Evolutionary conservation across 2,113 vertebrate genomes (phyloP), one percentile per base, ranked within the genome.

Genomic region (Pristiophorus japonicus): DNA sequence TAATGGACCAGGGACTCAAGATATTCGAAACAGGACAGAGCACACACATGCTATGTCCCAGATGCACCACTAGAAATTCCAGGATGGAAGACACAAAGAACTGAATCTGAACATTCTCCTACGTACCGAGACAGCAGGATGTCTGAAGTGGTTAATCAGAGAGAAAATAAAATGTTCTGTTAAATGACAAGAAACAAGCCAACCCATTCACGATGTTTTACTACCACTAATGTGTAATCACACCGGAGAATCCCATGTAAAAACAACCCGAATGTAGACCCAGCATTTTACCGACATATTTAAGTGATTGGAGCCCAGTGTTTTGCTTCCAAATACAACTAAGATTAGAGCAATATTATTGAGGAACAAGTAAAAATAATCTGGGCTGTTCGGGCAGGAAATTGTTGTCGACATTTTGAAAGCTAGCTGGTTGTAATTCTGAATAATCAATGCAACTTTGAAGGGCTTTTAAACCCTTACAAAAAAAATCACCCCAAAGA

Each of bases 361-460:
- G 27, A 27, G 38, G 45, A 94, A 27, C 38, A 45, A 67, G 93
- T 67, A 51, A 94, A 94, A 34, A 70, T 65, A 63, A 92, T 47
- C 66, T 70, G 93, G 88, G 92, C 92, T 42, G 14, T 47, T 24
- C 11, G 27, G 92, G 65, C 22, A 73, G 93, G 93, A 94, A 73
- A 94, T 73, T 30, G 30, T 51, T 51, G 38, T 7, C 27, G 27
- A 94, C 66, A 70, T 70, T 94, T 45, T 94, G 93, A 47, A 94
- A 67, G 22, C 65, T 94, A 51, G 27, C 93, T 94, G 93, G 93
- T 70, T 51, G 42, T 34, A 94, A 70, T 94, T 47, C 66, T 45
- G 66, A 94, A 94, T 67, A 94, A 34, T 51, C 42, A 51, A 70
- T 51, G 24, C 70, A 42, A 94, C 93, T 70, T 94, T 14, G 67